Conservation (phyloP, 2,113 vertebrate genomes). For the Chionodraco myersi region DNA sequence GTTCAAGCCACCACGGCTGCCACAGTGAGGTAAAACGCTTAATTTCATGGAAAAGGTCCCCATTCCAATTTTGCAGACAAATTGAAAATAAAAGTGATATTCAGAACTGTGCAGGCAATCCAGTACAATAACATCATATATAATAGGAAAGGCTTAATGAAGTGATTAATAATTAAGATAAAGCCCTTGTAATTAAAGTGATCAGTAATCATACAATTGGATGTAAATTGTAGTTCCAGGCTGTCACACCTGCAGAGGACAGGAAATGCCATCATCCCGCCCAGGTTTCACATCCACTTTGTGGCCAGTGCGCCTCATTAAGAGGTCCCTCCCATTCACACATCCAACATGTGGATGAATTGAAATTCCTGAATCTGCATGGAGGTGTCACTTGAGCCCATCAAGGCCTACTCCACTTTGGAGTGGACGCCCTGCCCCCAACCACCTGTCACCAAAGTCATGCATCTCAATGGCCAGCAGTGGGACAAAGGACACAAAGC, state of each 20-base stretch:
- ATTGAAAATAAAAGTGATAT: constrained; percentile 42
- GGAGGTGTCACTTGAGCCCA: constrained; percentile 72
- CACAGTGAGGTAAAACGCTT: constrained; percentile 23
- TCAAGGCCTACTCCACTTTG: constrained; percentile 65
- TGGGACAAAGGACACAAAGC: constrained; percentile 66
- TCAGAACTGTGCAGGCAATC: constrained; percentile 26
- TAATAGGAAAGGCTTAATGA: constrained; percentile 47
- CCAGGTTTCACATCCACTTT: constrained; percentile 33
- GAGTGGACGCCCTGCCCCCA: constrained; percentile 36
- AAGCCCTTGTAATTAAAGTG: constrained; percentile 56
- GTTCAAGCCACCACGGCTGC: constrained; percentile 37
- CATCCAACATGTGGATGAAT: constrained; percentile 56
- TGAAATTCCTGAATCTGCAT: constrained; percentile 70
- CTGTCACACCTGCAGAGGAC: constrained; percentile 47
- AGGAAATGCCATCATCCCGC: constrained; percentile 24
- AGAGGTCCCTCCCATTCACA: constrained; percentile 65
- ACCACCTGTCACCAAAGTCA: constrained; percentile 70
- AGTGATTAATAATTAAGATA: constrained; percentile 66
- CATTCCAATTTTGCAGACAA: constrained; percentile 48
- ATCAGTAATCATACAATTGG: constrained; percentile 48
- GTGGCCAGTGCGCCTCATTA: constrained; percentile 57
- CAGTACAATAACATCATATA: constrained; percentile 30
- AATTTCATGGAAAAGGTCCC: constrained; percentile 22
- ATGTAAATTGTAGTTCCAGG: constrained; percentile 27
- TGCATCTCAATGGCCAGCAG: constrained; percentile 66